Evolutionary conservation across 2,888 invertebrate species (phyloP).

Genomic region (Melieria omissa): DNA sequence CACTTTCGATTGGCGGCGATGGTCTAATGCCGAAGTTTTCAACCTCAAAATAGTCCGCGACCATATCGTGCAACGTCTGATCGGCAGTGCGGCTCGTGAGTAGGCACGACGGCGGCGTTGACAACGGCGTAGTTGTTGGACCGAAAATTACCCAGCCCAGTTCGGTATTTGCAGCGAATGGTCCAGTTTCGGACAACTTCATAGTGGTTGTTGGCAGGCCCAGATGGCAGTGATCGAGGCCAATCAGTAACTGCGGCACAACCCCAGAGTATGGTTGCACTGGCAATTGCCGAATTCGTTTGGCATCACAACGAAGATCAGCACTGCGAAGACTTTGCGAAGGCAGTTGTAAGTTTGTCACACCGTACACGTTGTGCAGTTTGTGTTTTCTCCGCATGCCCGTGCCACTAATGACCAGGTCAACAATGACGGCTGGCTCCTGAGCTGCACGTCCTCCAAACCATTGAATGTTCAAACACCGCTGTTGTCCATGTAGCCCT

Average conservation of each 20-base stretch:
- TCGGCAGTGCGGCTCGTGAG: background rate
- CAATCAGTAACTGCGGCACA: conserved; percentile 35
- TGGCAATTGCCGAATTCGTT: background rate
- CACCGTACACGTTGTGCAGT: conserved; percentile 27
- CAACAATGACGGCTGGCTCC: background rate
- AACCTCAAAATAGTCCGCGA: conserved; percentile 29
- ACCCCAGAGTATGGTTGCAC: conserved; percentile 5
- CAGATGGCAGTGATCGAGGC: conserved; percentile 35
- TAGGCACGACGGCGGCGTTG: conserved; percentile 4
- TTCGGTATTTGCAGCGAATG: conserved; percentile 29
- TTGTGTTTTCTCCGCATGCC: conserved; percentile 21
- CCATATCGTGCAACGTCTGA: conserved; percentile 20
- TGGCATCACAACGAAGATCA: conserved; percentile 13
- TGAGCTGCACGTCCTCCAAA: conserved; percentile 11
- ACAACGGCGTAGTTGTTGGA: conserved; percentile 8
- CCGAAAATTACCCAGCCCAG: conserved; percentile 30
- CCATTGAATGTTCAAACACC: conserved; percentile 8
- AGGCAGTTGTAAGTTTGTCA: conserved; percentile 31
- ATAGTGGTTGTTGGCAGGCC: conserved; percentile 21
- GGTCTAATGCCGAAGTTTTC: conserved; percentile 27
- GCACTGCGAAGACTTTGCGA: conserved; percentile 27
- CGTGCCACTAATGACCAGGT: background rate
- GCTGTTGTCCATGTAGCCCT: conserved; percentile 25
- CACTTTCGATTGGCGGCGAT: conserved; percentile 15
- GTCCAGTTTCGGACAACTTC: background rate